Percentiles rank a stretch among this genome's conserved stretches.
Evolutionary conservation across 2,113 vertebrate species (phyloP).

Genomic region (Laticauda laticaudata): DNA sequence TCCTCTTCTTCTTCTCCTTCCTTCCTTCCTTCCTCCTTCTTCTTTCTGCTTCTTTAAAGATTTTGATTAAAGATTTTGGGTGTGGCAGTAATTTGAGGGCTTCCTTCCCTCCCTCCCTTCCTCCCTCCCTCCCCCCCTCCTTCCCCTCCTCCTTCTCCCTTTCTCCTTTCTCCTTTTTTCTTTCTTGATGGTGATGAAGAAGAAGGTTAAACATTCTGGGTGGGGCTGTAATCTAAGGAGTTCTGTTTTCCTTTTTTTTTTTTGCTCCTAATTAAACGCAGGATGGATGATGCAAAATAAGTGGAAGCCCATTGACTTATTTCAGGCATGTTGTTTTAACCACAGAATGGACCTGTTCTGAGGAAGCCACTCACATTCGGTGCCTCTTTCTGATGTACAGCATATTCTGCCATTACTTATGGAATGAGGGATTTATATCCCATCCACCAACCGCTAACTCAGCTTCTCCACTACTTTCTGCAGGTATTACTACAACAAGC

Average conservation of each 20-base stretch:
- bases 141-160: no score
- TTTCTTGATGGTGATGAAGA: neutral
- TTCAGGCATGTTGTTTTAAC: neutral
- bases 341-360: neutral
- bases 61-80: neutral
- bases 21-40: fast-evolving
- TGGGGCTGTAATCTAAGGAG: neutral
- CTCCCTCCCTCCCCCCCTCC: fast-evolving
- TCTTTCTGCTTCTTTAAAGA: neutral
- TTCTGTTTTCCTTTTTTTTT: neutral
- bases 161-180: neutral
- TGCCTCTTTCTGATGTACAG: neutral
- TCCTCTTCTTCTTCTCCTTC: no score
- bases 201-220: neutral
- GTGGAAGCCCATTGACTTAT: neutral
- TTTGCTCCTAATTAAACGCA: neutral
- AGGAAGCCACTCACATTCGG: neutral
- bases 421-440: neutral
- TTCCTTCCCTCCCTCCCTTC: neutral
- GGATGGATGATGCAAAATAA: neutral
- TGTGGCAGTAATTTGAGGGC: neutral
- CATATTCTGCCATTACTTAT: neutral
- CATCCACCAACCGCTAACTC: neutral
- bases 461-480: no score
- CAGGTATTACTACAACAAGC: conserved; percentile 95